Evolutionary conservation across 1,140 invertebrate genomes (phyloP).

Genomic region (Drosophila eugracilis): DNA sequence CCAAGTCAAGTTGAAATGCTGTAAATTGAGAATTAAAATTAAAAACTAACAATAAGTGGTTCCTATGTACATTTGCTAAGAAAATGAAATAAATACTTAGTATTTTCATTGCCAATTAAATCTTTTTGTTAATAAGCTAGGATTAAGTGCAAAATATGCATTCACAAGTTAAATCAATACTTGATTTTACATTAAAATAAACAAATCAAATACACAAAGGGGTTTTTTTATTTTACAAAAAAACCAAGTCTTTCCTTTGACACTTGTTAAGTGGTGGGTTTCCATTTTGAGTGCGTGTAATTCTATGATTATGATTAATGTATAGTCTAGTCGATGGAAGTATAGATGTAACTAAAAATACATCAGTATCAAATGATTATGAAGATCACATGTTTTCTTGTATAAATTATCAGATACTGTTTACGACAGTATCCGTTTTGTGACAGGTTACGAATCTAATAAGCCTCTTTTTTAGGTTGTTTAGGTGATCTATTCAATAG

Average conservation of each 20-base stretch:
- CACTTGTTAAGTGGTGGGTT: background rate
- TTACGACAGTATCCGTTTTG: background rate
- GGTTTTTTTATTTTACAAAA: background rate
- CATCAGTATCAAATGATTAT: background rate
- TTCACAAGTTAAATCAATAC: background rate
- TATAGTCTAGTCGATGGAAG: background rate
- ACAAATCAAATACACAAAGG: background rate
- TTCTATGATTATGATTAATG: background rate
- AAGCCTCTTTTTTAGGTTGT: background rate
- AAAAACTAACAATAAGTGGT: background rate
- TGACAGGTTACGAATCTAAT: background rate
- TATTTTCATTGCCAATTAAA: too few species aligned
- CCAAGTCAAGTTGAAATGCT: background rate
- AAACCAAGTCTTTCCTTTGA: background rate
- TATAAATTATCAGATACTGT: background rate
- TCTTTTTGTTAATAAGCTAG: too few species aligned
- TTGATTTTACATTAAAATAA: slow-evolving; percentile 4
- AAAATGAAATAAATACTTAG: background rate
- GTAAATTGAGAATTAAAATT: background rate
- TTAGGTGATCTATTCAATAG: too few species aligned
- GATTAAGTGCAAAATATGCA: slow-evolving; percentile 3
- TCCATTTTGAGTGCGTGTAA: background rate
- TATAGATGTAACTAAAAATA: background rate
- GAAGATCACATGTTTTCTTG: slow-evolving; percentile 1
- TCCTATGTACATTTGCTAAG: background rate